Evolutionary conservation across 2,113 vertebrate genomes (phyloP).

Genomic region (Entomyzon cyanotis): DNA sequence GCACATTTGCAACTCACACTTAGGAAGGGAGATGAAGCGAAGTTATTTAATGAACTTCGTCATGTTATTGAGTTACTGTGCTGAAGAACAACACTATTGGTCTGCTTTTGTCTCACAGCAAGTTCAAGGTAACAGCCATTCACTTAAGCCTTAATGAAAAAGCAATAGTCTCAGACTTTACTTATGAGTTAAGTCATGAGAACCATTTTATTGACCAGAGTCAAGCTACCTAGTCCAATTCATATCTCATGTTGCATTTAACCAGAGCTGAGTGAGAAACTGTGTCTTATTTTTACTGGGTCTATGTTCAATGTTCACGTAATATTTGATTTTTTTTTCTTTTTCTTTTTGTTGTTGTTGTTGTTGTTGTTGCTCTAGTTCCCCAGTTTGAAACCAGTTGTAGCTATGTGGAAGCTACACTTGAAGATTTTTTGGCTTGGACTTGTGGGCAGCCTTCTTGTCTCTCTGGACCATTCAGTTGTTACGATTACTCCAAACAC

Average conservation of each 20-base stretch:
- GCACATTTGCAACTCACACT: neutral
- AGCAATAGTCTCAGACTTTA: neutral
- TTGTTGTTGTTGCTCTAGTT: constrained; percentile 63
- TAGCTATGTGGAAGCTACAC: constrained; percentile 81
- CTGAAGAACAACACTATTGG: neutral
- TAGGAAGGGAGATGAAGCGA: neutral
- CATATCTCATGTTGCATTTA: neutral
- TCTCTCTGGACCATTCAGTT: constrained; percentile 77
- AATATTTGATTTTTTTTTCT: constrained; percentile 46
- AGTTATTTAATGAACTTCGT: neutral
- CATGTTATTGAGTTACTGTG: neutral
- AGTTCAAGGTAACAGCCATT: neutral
- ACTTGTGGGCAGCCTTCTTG: constrained; percentile 41
- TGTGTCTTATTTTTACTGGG: neutral
- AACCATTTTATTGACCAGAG: neutral
- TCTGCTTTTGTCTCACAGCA: neutral
- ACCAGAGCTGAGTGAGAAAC: neutral
- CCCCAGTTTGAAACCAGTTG: constrained; percentile 94
- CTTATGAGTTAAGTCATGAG: neutral
- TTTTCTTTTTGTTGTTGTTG: too few species aligned
- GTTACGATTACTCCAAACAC: constrained; percentile 78
- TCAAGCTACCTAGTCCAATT: neutral
- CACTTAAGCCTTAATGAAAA: constrained; percentile 25
- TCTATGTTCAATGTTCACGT: neutral
- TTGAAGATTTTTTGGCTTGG: constrained; percentile 88